Conservation (phyloP, 2,113 vertebrate species). For the Hydropotes inermis region DNA sequence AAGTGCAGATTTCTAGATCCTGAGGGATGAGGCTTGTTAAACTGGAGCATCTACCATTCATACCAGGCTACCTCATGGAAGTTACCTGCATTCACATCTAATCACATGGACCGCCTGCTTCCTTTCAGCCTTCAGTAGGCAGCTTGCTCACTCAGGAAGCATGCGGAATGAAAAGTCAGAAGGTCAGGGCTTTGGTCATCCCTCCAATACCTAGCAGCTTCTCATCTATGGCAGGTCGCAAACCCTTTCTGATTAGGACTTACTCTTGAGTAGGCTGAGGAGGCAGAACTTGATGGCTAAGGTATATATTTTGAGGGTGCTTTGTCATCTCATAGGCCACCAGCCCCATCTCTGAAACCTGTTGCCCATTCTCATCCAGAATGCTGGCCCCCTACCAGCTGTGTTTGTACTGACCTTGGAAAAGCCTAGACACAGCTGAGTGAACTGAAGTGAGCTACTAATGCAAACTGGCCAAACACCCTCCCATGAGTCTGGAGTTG, state of each 20-base stretch:
- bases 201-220: neutral
- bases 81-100: neutral
- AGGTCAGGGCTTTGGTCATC: neutral
- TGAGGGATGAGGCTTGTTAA: neutral
- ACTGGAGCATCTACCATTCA: neutral
- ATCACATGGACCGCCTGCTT: neutral
- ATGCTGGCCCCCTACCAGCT: neutral
- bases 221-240: neutral
- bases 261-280: neutral
- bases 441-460: neutral
- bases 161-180: neutral
- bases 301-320: neutral
- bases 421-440: neutral
- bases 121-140: neutral
- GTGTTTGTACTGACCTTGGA: neutral
- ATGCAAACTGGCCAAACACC: neutral
- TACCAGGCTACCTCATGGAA: neutral
- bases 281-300: neutral
- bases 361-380: neutral
- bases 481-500: neutral
- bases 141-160: neutral
- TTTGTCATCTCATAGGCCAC: neutral
- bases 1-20: neutral
- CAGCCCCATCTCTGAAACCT: neutral
- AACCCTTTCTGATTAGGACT: neutral